A percentile compares a stretch with the other conserved stretches of the same genome.
Evolutionary conservation across 2,113 vertebrate genomes (phyloP).

Genomic region (Syrmaticus mikado): DNA sequence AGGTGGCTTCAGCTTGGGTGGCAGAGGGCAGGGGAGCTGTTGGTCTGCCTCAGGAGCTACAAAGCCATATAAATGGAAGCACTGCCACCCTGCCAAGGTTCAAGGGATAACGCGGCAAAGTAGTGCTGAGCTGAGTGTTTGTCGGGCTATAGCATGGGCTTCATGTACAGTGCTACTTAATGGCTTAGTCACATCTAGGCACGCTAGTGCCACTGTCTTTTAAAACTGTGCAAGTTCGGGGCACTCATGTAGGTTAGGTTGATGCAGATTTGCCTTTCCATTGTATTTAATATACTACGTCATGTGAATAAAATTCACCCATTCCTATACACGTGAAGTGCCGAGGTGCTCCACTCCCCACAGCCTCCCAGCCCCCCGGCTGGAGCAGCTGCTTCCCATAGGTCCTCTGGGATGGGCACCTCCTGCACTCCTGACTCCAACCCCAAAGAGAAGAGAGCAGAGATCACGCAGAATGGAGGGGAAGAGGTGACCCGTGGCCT

Average conservation of each 20-base stretch:
- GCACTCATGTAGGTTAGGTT: not conserved
- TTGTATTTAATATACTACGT: not conserved
- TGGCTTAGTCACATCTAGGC: not conserved
- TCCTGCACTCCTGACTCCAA: not conserved
- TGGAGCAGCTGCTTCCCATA: not conserved
- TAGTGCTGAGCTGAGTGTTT: accelerated
- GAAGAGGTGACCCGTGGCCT: not conserved
- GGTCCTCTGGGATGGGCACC: not conserved
- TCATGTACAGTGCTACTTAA: not conserved
- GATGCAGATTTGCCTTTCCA: not conserved
- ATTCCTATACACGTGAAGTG: not conserved
- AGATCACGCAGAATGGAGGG: not conserved
- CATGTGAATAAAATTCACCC: not conserved
- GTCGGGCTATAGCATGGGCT: not conserved
- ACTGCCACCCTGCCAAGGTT: not conserved
- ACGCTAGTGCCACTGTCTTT: not conserved
- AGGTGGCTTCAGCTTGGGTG: not conserved
- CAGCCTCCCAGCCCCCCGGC: not conserved
- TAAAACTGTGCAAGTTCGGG: not conserved
- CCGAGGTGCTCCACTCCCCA: not conserved
- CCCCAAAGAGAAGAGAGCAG: not conserved
- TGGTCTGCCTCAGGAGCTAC: not conserved
- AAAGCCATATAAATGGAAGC: not conserved
- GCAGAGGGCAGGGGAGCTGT: accelerated
- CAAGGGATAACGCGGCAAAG: not conserved